A percentile compares a stretch with the other conserved stretches of the same genome.
Evolutionary conservation across 2,797 vertebrate genomes (phyloP).

Genomic region (Microctenopoma steveboyesi): DNA sequence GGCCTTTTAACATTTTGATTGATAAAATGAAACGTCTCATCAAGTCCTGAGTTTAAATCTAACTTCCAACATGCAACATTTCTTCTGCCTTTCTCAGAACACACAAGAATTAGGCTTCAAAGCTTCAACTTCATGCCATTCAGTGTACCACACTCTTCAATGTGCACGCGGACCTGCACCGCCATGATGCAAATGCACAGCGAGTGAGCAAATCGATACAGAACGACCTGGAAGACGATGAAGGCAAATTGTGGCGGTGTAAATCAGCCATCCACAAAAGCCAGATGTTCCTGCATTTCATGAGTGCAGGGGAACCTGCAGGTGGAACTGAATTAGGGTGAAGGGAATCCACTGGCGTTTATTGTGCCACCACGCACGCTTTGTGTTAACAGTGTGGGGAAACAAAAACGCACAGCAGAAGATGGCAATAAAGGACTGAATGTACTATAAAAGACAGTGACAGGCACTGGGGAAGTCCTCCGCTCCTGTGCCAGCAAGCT

Average conservation of each 20-base stretch:
- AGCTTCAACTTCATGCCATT: background rate
- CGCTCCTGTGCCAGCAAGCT: background rate
- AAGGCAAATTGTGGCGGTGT: slow-evolving; percentile 44
- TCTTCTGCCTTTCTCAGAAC: background rate
- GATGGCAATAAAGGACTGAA: background rate
- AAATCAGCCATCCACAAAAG: slow-evolving; percentile 57
- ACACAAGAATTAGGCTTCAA: background rate
- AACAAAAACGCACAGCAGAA: background rate
- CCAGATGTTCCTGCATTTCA: slow-evolving; percentile 65
- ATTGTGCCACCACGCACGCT: background rate
- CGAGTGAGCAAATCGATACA: slow-evolving; percentile 59
- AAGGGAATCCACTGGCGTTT: slow-evolving; percentile 26
- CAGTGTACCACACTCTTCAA: background rate
- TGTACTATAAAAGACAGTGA: background rate
- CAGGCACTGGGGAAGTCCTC: background rate
- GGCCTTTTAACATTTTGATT: no score
- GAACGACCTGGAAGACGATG: slow-evolving; percentile 62
- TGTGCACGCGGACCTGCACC: slow-evolving; percentile 4
- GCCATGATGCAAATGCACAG: slow-evolving; percentile 21
- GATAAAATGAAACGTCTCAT: no score
- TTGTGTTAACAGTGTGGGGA: background rate
- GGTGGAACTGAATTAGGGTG: slow-evolving; percentile 21
- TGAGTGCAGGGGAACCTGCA: slow-evolving; percentile 26
- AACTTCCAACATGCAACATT: background rate
- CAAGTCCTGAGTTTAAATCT: no score